A percentile compares a stretch with the other conserved stretches of the same genome.
Conservation (phyloP, 1,140 invertebrate species). For the Drosophila mayri region DNA sequence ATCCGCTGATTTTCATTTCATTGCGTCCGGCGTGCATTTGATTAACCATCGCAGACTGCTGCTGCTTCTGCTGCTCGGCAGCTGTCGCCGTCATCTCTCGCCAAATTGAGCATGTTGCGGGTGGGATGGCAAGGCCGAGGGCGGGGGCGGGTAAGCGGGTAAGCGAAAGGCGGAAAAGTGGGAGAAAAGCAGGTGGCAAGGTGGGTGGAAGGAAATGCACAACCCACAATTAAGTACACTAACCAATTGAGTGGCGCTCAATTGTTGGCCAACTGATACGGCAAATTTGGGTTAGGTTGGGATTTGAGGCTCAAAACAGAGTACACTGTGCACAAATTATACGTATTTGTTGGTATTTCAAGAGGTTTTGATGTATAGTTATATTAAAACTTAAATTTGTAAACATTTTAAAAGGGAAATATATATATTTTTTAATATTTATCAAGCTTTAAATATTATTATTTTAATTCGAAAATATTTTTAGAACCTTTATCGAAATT, state of each 20-base stretch:
- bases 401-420: no score
- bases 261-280: conserved; percentile 34
- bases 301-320: conserved; percentile 1
- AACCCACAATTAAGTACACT: conserved; percentile 42
- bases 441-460: no score
- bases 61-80: conserved; percentile 19
- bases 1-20: conserved; percentile 71
- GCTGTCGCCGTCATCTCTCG: conserved; percentile 56
- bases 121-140: not conserved
- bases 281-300: conserved; percentile 31
- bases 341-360: not conserved
- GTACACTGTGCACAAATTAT: not conserved
- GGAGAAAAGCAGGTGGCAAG: not conserved
- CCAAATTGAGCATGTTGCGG: conserved; percentile 49
- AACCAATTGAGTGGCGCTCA: conserved; percentile 44
- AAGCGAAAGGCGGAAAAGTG: not conserved
- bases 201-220: conserved; percentile 11
- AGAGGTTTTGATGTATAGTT: not conserved
- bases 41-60: conserved; percentile 60
- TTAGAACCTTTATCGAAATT: no score
- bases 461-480: no score
- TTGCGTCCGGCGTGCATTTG: conserved; percentile 72
- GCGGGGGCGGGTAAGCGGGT: not conserved
- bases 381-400: no score
- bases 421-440: no score